Conservation (phyloP, 2,797 vertebrate genomes). For the Glossophaga mutica region DNA sequence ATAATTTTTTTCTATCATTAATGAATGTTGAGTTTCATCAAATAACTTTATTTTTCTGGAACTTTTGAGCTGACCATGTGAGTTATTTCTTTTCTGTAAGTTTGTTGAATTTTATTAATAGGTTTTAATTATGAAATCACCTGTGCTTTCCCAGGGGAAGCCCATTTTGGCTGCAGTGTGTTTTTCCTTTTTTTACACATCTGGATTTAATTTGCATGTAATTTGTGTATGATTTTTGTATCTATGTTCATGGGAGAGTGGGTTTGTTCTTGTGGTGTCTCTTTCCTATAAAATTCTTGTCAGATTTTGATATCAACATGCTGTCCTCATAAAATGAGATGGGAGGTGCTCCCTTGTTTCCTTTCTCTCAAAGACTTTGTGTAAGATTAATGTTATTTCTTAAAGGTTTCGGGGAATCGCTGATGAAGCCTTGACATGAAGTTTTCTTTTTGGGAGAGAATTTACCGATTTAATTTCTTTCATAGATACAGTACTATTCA, state of each 20-base stretch:
- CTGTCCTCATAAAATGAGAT: not conserved
- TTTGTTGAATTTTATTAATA: not conserved
- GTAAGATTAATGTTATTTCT: not conserved
- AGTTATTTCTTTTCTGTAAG: not conserved
- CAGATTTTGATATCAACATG: not conserved
- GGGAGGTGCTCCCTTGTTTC: not conserved
- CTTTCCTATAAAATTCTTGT: not conserved
- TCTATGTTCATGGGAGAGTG: not conserved
- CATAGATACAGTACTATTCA: not conserved
- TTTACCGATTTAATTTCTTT: not conserved
- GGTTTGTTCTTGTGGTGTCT: not conserved
- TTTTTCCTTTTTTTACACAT: not conserved
- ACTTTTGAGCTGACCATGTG: not conserved
- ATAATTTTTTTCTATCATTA: not conserved
- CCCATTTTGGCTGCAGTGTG: not conserved
- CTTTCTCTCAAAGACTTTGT: not conserved
- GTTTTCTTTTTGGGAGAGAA: not conserved
- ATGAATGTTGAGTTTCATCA: not conserved
- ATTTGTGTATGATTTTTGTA: not conserved
- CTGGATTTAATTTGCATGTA: not conserved
- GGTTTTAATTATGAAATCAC: not conserved
- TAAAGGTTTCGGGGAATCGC: not conserved
- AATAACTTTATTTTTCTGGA: not conserved
- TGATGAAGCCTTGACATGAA: not conserved
- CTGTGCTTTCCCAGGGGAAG: not conserved